Percentiles rank a stretch among this genome's conserved stretches.
phyloP scores from a whole-genome alignment of 2,888 invertebrate genomes.

The Anaspis maculata region DNA sequence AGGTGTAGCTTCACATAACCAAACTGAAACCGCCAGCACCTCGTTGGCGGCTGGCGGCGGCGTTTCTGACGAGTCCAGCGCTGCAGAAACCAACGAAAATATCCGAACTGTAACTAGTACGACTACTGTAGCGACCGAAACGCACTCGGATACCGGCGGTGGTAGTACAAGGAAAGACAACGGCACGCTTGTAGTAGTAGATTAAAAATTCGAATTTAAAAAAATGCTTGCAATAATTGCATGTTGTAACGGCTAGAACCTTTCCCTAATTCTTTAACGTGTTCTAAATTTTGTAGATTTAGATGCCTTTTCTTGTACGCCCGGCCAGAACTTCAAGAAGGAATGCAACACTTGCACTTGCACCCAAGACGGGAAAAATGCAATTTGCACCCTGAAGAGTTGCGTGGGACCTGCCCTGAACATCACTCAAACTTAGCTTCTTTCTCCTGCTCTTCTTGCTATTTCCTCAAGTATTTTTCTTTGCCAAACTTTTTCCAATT shows the following conservation, averaged over 20 bases:
- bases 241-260: no score
- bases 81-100: no score
- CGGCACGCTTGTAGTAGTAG: no score
- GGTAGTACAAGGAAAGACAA: not conserved
- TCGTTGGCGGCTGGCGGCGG: no score
- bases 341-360: constrained; percentile 48
- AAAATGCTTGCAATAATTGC: no score
- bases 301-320: constrained; percentile 26
- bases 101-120: not conserved
- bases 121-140: not conserved
- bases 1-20: no score
- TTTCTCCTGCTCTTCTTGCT: not conserved
- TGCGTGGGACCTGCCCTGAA: constrained; percentile 30
- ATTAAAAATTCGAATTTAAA: no score
- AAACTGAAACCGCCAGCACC: no score
- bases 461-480: not conserved
- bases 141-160: constrained; percentile 2
- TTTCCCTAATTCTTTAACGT: no score
- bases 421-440: not conserved
- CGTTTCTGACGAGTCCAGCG: no score
- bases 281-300: no score
- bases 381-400: constrained; percentile 43
- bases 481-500: not conserved
- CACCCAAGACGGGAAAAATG: constrained; percentile 42
- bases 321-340: constrained; percentile 30